Conservation (phyloP, 2,888 invertebrate genomes). For the Resseliella maxima region DNA sequence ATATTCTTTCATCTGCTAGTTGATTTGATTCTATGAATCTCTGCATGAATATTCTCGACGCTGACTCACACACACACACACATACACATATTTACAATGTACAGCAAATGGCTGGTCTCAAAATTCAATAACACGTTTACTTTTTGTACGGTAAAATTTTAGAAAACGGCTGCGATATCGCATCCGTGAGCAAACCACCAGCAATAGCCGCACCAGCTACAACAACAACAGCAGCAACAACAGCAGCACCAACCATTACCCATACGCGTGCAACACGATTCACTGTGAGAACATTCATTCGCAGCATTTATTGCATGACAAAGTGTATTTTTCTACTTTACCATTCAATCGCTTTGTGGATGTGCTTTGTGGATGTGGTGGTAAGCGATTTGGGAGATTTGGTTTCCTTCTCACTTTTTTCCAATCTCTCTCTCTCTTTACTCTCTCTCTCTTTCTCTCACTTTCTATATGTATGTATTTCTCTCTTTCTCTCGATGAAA, state of each 20-base stretch:
- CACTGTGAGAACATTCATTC: background rate
- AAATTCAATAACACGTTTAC: constrained; percentile 41
- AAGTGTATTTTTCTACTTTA: constrained; percentile 22
- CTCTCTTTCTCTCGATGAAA: too few species aligned
- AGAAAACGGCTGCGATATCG: background rate
- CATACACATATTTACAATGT: background rate
- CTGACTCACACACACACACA: background rate
- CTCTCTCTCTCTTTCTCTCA: too few species aligned
- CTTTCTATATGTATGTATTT: too few species aligned
- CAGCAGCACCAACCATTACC: background rate
- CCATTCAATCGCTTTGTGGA: background rate
- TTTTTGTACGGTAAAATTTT: constrained; percentile 34
- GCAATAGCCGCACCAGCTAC: background rate
- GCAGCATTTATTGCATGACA: background rate
- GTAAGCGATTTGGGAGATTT: constrained; percentile 4
- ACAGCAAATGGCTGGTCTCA: background rate
- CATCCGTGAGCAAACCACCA: background rate
- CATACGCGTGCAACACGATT: background rate
- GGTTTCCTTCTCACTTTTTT: too few species aligned
- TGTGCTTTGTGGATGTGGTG: background rate
- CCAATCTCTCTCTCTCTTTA: too few species aligned
- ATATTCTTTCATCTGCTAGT: background rate
- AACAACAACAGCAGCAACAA: background rate
- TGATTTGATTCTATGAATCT: constrained; percentile 34
- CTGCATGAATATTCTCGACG: constrained; percentile 6